Evolutionary conservation across 2,797 vertebrate genomes (phyloP).

Genomic region (Anas georgica): DNA sequence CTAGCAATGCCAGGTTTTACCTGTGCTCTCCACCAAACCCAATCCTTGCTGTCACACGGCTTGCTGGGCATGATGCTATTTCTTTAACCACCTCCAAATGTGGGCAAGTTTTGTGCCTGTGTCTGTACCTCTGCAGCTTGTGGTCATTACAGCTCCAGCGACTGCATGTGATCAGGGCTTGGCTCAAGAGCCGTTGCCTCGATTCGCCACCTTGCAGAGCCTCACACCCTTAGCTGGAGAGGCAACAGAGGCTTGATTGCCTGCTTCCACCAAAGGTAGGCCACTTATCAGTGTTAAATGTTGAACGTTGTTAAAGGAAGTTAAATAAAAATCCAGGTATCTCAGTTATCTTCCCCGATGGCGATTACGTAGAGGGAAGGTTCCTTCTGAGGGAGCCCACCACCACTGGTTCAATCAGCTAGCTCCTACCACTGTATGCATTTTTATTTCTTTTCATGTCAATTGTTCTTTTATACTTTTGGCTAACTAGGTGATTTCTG

Average conservation of each 20-base stretch:
- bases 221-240: neutral
- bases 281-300: neutral
- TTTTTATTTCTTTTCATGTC: neutral
- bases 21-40: rapidly evolving
- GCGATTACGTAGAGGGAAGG: neutral
- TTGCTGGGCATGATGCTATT: neutral
- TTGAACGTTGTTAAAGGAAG: neutral
- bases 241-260: neutral
- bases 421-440: neutral
- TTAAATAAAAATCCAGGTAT: neutral
- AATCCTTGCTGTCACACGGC: neutral
- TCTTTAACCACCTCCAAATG: neutral
- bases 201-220: neutral
- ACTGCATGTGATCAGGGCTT: rapidly evolving
- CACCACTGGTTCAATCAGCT: neutral
- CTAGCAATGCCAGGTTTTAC: neutral
- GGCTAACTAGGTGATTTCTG: neutral
- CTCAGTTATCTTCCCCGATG: neutral
- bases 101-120: neutral
- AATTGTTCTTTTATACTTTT: neutral
- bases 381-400: neutral
- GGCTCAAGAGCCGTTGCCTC: rapidly evolving
- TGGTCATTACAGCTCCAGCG: rapidly evolving
- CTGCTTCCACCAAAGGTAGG: neutral
- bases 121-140: neutral